Base-by-base conservation (phyloP, 2,113 vertebrate species). In the Prionailurus bengalensis region DNA sequence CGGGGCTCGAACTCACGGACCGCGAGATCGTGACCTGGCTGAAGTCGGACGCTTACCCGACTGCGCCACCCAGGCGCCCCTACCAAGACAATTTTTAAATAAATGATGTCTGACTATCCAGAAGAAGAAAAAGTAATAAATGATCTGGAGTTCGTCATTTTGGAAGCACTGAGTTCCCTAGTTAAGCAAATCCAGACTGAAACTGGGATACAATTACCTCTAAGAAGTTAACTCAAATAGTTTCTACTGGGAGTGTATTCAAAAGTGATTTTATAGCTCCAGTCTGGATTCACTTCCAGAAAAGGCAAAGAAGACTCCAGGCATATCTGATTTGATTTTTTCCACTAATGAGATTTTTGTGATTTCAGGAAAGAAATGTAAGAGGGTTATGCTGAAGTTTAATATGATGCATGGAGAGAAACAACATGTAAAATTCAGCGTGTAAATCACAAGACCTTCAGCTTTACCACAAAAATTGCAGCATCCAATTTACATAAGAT, bases 291-390 rank as follows among this genome's bases (percentile, higher is more conserved):
- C 82, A 89, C 51, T 97, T 79, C 12, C 51, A 79, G 25, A 58
- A 96, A 96, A 92, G 36, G 87, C 19, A 65, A 88, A 89, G 39
- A 81, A 36, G 85, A 82, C 66, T 93, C 55, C 17, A 96, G 25
- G 95, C 53, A 93, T 92, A 51, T 53, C 93, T 86, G 81, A 97
- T 76, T 63, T 88, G 68, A 97, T 89, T 97, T 96, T 96, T 93
- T 96, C 93, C 73, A 92, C 93, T 96, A 55, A 89, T 89, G 61
- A 97, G 97, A 82, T 68, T 89, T 84, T 65, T 95, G 85, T 92
- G n/a, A 95, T 83, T 95, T 95, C 78, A 65, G 53, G 16, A 53
- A 74, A 91, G 33, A 87, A 95, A 70, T 79, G 9, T 68, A 80
- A 93, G 65, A 95, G 78, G 79, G 90, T 96, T 83, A 73, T 10